These are phyloP conservation scores for Dicerorhinus sumatrensis DNA, from an alignment of 2,113 vertebrate species.

Conservation along the genomic window DNA sequence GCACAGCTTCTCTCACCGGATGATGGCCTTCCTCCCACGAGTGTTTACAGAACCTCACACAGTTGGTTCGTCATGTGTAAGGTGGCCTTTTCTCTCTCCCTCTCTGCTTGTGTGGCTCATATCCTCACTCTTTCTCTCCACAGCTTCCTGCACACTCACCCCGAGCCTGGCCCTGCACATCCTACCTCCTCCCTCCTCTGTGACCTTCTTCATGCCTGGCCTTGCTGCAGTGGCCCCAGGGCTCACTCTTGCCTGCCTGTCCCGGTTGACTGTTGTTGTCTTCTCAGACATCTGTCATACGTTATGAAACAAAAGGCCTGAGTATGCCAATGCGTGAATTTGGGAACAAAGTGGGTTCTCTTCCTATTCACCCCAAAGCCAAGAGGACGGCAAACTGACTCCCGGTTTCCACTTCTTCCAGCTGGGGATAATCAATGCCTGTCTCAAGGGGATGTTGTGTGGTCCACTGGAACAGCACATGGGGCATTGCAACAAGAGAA, in stretches of 20 bases:
- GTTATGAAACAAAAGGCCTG: not conserved
- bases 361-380: not conserved
- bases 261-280: no score
- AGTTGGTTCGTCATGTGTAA: not conserved
- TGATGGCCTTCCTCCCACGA: not conserved
- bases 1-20: accelerated
- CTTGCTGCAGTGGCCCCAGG: not conserved
- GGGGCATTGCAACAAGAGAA: not conserved
- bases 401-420: not conserved
- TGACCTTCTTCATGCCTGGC: no score
- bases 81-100: not conserved
- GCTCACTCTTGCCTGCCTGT: not conserved
- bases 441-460: accelerated
- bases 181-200: not conserved
- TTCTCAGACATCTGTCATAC: not conserved
- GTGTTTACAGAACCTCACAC: not conserved
- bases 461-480: not conserved
- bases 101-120: not conserved
- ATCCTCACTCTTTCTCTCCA: not conserved
- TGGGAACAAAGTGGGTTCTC: not conserved
- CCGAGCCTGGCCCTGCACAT: accelerated
- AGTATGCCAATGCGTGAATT: no score
- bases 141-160: not conserved
- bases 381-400: not conserved
- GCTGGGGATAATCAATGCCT: not conserved